phyloP scores from a whole-genome alignment of 2,888 invertebrate genomes.

The Anthrax anthrax region DNA sequence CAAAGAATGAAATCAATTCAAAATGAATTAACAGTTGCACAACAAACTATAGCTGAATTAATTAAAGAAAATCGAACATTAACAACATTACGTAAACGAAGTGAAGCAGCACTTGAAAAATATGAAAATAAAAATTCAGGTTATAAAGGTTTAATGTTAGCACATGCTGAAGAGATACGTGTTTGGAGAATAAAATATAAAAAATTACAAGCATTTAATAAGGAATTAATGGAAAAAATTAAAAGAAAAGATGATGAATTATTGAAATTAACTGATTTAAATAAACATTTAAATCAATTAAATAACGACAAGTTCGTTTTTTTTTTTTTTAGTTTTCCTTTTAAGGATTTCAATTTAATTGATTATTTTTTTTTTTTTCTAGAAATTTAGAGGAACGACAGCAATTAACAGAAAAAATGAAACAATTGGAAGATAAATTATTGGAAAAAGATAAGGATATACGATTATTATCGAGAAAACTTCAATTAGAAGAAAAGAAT shows the following conservation, averaged over 20 bases:
- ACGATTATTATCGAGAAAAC: conserved; percentile 49
- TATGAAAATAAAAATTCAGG: conserved; percentile 65
- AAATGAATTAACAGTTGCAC: conserved; percentile 65
- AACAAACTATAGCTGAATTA: conserved; percentile 58
- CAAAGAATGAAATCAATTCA: conserved; percentile 61
- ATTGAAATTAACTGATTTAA: conserved; percentile 48
- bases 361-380: neutral
- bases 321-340: too few relatives aligned
- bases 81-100: conserved; percentile 62
- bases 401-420: conserved; percentile 49
- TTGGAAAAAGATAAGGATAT: conserved; percentile 49
- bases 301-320: conserved; percentile 49
- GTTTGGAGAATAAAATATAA: conserved; percentile 55
- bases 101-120: conserved; percentile 61
- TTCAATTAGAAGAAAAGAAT: conserved; percentile 59
- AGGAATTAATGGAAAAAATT: conserved; percentile 46
- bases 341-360: too few relatives aligned
- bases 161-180: conserved; percentile 64
- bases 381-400: conserved; percentile 60
- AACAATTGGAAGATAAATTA: conserved; percentile 39
- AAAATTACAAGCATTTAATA: conserved; percentile 46
- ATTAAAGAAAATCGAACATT: conserved; percentile 60
- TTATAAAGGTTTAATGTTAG: conserved; percentile 56
- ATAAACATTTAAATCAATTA: conserved; percentile 52
- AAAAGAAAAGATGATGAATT: conserved; percentile 57